These are phyloP conservation scores for Platycheirus rosarum DNA, from an alignment of 2,888 invertebrate species.

Conservation along the genomic window DNA sequence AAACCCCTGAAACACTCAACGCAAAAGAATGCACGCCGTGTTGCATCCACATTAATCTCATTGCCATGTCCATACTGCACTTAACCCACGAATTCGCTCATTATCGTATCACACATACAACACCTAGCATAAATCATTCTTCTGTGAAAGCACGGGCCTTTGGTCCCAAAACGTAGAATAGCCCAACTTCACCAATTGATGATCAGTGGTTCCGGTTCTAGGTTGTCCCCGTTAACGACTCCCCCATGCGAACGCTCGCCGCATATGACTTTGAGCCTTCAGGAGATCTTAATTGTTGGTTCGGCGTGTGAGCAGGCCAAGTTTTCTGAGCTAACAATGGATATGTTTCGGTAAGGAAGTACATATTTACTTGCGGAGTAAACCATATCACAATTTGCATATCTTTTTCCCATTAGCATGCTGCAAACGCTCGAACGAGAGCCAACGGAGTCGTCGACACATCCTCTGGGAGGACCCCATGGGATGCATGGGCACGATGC, in stretches of 20 bases:
- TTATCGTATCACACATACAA: constrained; percentile 74
- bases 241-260: constrained; percentile 94
- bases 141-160: constrained; percentile 84
- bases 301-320: constrained; percentile 97
- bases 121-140: constrained; percentile 78
- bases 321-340: constrained; percentile 97
- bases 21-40: constrained; percentile 68
- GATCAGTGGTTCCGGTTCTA: constrained; percentile 84
- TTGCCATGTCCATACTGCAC: constrained; percentile 72
- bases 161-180: constrained; percentile 80
- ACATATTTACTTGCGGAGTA: too few species aligned
- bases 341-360: constrained; percentile 89
- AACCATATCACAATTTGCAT: too few species aligned
- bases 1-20: constrained; percentile 62
- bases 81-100: constrained; percentile 78
- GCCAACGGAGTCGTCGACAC: constrained; percentile 91
- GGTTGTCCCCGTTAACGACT: constrained; percentile 91
- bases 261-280: constrained; percentile 93
- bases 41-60: constrained; percentile 58
- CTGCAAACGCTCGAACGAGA: constrained; percentile 97
- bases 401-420: constrained; percentile 89
- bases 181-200: constrained; percentile 82
- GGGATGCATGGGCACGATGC: constrained; percentile 83
- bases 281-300: constrained; percentile 97
- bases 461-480: constrained; percentile 84